Conservation (phyloP, 2,888 invertebrate genomes). For the Drosophila setosimentum region DNA sequence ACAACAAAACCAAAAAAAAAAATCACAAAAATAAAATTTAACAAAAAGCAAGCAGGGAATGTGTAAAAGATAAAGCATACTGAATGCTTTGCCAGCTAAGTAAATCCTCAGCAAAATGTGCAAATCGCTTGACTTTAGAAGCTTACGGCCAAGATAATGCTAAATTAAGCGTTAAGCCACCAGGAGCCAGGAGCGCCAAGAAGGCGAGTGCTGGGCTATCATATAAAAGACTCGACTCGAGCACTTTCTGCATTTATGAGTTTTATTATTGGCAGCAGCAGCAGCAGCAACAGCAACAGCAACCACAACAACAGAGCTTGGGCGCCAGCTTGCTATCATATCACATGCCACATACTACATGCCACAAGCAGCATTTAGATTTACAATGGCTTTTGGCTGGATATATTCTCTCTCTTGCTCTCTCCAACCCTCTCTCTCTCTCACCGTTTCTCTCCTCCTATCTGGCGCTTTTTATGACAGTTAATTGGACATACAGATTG, state of each 20-base stretch:
- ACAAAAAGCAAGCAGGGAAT: constrained; percentile 9
- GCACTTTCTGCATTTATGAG: constrained; percentile 65
- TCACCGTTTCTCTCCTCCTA: too few species aligned
- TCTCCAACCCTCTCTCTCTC: background rate
- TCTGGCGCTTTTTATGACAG: constrained; percentile 66
- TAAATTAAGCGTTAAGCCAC: constrained; percentile 48
- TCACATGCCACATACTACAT: constrained; percentile 2
- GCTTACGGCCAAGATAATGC: constrained; percentile 66
- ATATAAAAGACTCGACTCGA: constrained; percentile 51
- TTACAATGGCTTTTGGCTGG: constrained; percentile 59
- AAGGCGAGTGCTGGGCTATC: constrained; percentile 25
- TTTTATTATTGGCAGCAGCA: constrained; percentile 35
- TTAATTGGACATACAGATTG: constrained; percentile 72
- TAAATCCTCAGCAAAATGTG: constrained; percentile 37
- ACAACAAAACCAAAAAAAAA: constrained; percentile 24
- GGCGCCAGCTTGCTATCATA: constrained; percentile 29
- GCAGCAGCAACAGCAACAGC: background rate
- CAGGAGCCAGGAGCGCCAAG: background rate
- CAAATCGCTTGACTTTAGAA: constrained; percentile 53
- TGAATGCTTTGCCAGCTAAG: constrained; percentile 17
- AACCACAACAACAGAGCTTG: constrained; percentile 13
- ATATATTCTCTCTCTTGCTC: constrained; percentile 14
- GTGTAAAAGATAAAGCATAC: background rate
- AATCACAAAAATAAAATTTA: background rate
- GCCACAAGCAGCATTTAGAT: constrained; percentile 55